Percentiles rank a stretch among this genome's conserved stretches.
Conservation (phyloP, 2,888 invertebrate genomes). For the Trichacis sp. region DNA sequence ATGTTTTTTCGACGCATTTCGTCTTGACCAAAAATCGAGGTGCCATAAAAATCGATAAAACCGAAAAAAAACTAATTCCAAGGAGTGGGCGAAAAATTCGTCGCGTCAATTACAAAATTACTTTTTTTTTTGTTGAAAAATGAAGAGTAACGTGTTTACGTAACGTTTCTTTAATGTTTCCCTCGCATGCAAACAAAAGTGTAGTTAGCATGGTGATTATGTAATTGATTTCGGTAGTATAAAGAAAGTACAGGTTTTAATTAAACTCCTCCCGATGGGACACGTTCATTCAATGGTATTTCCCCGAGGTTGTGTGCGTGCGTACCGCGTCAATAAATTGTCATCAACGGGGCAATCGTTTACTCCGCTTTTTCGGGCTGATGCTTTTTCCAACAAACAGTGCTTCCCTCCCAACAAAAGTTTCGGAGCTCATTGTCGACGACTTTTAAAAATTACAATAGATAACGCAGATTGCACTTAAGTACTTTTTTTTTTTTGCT, state of each 20-base stretch:
- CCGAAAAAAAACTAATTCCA: too few species aligned
- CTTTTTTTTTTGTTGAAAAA: too few species aligned
- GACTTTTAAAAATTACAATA: too few species aligned
- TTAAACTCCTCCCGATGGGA: not conserved
- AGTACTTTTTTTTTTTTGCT: too few species aligned
- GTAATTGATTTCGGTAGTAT: not conserved
- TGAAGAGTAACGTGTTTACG: not conserved
- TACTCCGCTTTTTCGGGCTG: not conserved
- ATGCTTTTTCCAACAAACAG: not conserved
- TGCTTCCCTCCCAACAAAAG: not conserved
- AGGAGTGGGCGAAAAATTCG: too few species aligned
- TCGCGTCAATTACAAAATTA: too few species aligned
- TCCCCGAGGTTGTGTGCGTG: not conserved
- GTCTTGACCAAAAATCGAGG: too few species aligned
- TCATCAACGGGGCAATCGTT: not conserved
- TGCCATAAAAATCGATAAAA: too few species aligned
- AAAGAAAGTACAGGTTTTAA: not conserved
- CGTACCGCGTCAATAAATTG: not conserved
- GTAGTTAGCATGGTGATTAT: not conserved
- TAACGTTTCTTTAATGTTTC: not conserved
- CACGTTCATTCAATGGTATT: not conserved
- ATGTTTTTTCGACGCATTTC: too few species aligned
- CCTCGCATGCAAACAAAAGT: not conserved
- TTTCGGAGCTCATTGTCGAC: too few species aligned
- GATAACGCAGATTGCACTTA: too few species aligned